These are phyloP conservation scores for Metallyticus violacea DNA, from an alignment of 2,888 invertebrate genomes.

Conservation along the genomic window DNA sequence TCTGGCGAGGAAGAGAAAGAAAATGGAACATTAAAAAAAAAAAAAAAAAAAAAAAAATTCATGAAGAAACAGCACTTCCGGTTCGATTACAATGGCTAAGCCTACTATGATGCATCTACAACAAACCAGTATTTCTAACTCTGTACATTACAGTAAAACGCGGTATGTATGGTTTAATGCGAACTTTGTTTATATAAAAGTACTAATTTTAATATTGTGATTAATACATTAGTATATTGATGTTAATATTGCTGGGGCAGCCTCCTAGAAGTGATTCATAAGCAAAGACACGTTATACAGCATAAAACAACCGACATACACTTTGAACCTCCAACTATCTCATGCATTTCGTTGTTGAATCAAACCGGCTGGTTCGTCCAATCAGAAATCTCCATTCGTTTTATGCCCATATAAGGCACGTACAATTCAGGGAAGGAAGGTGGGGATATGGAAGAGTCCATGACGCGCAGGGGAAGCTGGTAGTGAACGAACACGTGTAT, in stretches of 20 bases:
- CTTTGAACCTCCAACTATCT: conserved; percentile 27
- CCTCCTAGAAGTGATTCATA: conserved; percentile 18
- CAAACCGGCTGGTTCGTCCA: conserved; percentile 47
- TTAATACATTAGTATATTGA: not conserved
- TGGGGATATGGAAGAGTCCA: conserved; percentile 51
- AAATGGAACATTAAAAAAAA: no score
- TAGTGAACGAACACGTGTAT: not conserved
- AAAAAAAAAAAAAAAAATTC: not conserved
- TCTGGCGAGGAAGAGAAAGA: no score
- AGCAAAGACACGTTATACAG: not conserved
- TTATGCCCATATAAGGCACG: conserved; percentile 82
- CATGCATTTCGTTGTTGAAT: conserved; percentile 26
- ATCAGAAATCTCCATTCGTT: conserved; percentile 63
- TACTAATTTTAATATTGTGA: not conserved
- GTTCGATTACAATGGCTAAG: not conserved
- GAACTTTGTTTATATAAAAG: no score
- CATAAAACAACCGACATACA: conserved; percentile 22
- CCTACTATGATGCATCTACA: not conserved
- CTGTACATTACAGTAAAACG: not conserved
- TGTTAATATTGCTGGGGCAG: not conserved
- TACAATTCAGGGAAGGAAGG: conserved; percentile 58
- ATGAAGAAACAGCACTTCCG: not conserved
- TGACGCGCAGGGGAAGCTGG: conserved; percentile 22
- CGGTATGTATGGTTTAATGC: no score
- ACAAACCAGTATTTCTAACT: not conserved